Evolutionary conservation across 1,140 invertebrate species (phyloP).

Genomic region (Cotesia glomerata): DNA sequence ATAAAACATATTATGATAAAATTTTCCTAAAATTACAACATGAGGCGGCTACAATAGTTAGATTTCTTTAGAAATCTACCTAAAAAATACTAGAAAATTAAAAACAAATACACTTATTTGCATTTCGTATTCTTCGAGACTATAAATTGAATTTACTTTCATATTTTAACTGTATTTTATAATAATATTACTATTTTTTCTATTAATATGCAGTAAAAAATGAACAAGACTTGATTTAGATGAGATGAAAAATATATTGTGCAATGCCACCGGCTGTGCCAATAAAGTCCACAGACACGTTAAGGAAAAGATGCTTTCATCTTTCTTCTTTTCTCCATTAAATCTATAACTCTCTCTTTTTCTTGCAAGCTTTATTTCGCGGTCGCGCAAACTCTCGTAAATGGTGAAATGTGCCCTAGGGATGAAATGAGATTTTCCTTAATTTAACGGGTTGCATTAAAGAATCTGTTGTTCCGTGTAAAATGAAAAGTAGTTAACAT

Average conservation of each 20-base stretch:
- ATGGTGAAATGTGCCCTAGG: slow-evolving; percentile 12
- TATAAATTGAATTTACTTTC: no score
- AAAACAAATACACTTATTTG: no score
- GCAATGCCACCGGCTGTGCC: slow-evolving; percentile 12
- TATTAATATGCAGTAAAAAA: background rate
- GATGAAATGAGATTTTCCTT: slow-evolving; percentile 5
- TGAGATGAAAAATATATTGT: slow-evolving; percentile 39
- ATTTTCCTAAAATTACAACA: no score
- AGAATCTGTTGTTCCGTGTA: background rate
- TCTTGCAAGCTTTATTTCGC: slow-evolving; percentile 2
- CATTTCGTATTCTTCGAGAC: no score
- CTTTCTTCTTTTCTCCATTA: slow-evolving; percentile 4
- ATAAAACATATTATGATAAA: no score
- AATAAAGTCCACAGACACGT: slow-evolving; percentile 18
- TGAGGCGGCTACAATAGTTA: no score
- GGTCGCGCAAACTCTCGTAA: slow-evolving; percentile 5
- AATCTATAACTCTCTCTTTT: background rate
- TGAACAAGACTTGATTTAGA: slow-evolving; percentile 34
- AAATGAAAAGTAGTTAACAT: slow-evolving; percentile 1
- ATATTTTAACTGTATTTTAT: no score
- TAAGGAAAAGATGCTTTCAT: background rate
- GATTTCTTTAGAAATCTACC: no score
- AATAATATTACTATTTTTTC: no score
- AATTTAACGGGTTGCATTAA: background rate
- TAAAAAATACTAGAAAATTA: no score